Percentiles rank a stretch among this genome's conserved stretches.
These are phyloP conservation scores for Luscinia luscinia DNA, from an alignment of 2,797 vertebrate species.

Conservation along the genomic window DNA sequence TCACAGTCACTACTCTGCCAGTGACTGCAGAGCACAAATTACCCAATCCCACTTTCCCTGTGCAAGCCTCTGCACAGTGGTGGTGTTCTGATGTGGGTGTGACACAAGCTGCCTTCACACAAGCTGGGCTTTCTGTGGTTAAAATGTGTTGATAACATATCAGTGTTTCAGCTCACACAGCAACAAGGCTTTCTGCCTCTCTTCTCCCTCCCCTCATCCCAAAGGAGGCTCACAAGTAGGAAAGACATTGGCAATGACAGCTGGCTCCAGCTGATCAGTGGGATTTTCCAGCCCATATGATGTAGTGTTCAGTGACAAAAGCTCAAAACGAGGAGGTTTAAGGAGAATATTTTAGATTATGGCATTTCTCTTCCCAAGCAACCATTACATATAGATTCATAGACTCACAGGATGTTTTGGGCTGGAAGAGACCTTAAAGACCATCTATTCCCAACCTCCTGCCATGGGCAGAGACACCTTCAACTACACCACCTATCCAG, in stretches of 20 bases:
- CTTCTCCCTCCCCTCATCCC: not conserved
- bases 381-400: not conserved
- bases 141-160: fast-evolving
- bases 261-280: not conserved
- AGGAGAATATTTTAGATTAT: not conserved
- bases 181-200: not conserved
- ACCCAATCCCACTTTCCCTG: not conserved
- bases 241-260: not conserved
- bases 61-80: not conserved
- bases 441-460: not conserved
- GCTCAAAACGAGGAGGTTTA: not conserved
- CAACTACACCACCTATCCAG: not conserved
- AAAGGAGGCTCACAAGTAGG: not conserved
- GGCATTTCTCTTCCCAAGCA: not conserved
- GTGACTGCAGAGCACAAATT: not conserved
- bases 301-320: not conserved
- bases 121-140: not conserved
- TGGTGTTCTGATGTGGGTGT: not conserved
- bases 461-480: not conserved
- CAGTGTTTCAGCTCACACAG: not conserved
- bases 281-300: not conserved
- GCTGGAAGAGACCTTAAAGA: not conserved
- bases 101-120: not conserved
- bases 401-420: not conserved
- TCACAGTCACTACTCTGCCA: not conserved